Percentiles rank a stretch among this genome's conserved stretches.
phyloP scores from a whole-genome alignment of 2,888 invertebrate species.

The Eupithecia subfuscata region DNA sequence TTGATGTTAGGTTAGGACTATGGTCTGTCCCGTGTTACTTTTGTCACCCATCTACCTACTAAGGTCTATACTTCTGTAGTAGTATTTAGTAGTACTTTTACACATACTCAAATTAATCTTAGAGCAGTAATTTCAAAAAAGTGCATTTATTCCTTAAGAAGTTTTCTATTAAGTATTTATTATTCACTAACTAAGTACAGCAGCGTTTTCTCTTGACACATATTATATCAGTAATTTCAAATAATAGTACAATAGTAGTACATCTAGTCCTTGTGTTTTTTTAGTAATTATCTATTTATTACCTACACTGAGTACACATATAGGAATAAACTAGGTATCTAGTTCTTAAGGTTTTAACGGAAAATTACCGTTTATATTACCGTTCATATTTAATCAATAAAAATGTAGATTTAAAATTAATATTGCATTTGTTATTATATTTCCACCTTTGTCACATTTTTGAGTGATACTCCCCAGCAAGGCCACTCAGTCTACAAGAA shows the following conservation, averaged over 20 bases:
- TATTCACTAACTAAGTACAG: background rate
- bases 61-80: background rate
- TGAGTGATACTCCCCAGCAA: too few relatives aligned
- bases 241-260: slow-evolving; percentile 15
- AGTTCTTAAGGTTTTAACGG: slow-evolving; percentile 11
- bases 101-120: background rate
- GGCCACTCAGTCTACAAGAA: too few relatives aligned
- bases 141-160: slow-evolving; percentile 23
- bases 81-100: background rate
- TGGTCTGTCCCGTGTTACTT: too few relatives aligned
- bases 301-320: background rate
- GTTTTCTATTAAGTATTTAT: background rate
- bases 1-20: too few relatives aligned
- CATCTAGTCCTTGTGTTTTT: slow-evolving; percentile 20
- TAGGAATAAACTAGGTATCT: background rate
- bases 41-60: too few relatives aligned
- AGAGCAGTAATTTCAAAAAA: background rate
- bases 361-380: slow-evolving; percentile 3
- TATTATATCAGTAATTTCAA: background rate
- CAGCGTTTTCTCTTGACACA: background rate
- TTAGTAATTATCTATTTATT: background rate
- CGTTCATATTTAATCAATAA: slow-evolving; percentile 13
- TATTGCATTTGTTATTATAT: background rate
- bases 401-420: background rate
- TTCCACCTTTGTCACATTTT: background rate